These are phyloP conservation scores for Pandion haliaetus DNA, from an alignment of 2,113 vertebrate genomes.

Conservation along the genomic window DNA sequence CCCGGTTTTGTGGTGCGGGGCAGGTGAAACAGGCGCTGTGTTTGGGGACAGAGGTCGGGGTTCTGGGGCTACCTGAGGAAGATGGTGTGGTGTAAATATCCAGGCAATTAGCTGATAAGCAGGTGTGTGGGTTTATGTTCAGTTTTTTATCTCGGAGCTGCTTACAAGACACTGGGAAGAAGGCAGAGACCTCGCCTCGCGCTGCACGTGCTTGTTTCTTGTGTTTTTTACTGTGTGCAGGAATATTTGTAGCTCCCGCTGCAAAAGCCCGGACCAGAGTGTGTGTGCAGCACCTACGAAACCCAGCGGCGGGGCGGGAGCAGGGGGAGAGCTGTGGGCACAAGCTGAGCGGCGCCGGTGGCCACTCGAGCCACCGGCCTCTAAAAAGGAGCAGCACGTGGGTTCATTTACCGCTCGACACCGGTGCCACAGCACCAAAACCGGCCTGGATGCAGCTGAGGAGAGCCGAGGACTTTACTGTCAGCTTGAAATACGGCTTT, in stretches of 20 bases:
- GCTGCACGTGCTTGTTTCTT: accelerated
- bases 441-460: background rate
- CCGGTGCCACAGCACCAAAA: background rate
- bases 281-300: background rate
- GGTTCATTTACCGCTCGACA: accelerated
- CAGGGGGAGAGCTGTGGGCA: background rate
- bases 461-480: accelerated
- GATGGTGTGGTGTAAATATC: background rate
- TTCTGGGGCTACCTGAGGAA: background rate
- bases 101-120: background rate
- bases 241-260: background rate
- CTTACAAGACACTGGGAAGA: background rate
- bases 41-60: background rate
- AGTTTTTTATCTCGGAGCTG: background rate
- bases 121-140: background rate
- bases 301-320: background rate
- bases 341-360: background rate
- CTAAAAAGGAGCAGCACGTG: background rate
- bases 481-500: background rate
- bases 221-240: background rate
- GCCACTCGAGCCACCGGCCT: background rate
- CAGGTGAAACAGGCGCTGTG: background rate
- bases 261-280: too few relatives aligned
- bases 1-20: background rate
- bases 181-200: background rate